Evolutionary conservation across 2,797 vertebrate genomes (phyloP).

Genomic region (Ctenochaetus hawaiiensis): DNA sequence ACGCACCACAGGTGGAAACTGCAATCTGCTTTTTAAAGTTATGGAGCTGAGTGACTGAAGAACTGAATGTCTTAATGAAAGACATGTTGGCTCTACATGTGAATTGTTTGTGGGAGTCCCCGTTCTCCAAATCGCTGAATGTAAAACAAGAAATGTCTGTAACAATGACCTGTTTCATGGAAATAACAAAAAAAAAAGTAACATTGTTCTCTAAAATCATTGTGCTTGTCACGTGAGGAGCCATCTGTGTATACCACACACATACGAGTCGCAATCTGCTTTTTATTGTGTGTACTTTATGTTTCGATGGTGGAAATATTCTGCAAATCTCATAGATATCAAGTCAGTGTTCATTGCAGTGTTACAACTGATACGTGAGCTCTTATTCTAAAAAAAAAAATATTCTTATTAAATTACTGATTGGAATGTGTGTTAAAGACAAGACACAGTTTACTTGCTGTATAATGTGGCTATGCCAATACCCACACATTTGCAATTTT

Average conservation of each 20-base stretch:
- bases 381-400: constrained; percentile 58
- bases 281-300: constrained; percentile 73
- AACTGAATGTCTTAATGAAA: constrained; percentile 56
- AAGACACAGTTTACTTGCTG: constrained; percentile 57
- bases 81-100: constrained; percentile 58
- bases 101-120: constrained; percentile 64
- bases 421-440: constrained; percentile 67
- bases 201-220: constrained; percentile 73
- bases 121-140: constrained; percentile 79
- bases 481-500: constrained; percentile 76
- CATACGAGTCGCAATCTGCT: constrained; percentile 70
- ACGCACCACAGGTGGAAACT: constrained; percentile 54
- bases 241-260: constrained; percentile 79
- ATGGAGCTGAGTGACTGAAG: constrained; percentile 48
- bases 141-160: constrained; percentile 85
- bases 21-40: constrained; percentile 44
- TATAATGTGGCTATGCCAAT: constrained; percentile 70
- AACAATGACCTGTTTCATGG: constrained; percentile 68
- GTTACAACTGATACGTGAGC: constrained; percentile 66
- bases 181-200: constrained; percentile 49
- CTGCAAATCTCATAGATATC: constrained; percentile 61
- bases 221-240: constrained; percentile 69
- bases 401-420: constrained; percentile 53
- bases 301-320: constrained; percentile 64
- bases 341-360: constrained; percentile 80